phyloP scores from a whole-genome alignment of 2,797 vertebrate genomes.

The Amphiprion clarkii region DNA sequence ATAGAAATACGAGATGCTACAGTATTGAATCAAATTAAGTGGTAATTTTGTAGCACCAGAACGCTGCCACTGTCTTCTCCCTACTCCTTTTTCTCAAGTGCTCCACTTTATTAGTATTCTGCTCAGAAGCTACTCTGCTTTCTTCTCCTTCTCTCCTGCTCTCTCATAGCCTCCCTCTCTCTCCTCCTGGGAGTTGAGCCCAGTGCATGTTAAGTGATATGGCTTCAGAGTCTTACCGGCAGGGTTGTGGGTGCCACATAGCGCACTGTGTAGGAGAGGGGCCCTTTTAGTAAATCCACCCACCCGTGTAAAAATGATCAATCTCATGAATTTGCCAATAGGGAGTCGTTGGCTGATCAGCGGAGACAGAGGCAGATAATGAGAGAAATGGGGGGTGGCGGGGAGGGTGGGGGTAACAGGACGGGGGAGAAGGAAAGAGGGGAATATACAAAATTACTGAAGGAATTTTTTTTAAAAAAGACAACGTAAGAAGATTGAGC shows the following conservation, averaged over 20 bases:
- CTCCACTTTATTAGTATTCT: constrained; percentile 82
- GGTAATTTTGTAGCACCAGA: constrained; percentile 67
- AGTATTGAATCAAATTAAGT: constrained; percentile 81
- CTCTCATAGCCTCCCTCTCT: constrained; percentile 47
- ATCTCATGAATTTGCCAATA: constrained; percentile 78
- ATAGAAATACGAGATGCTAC: constrained; percentile 68
- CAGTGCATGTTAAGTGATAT: constrained; percentile 81
- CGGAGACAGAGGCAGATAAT: constrained; percentile 65
- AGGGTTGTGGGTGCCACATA: constrained; percentile 64
- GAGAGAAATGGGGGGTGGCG: constrained; percentile 46
- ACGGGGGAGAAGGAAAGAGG: background rate
- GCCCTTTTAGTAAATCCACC: constrained; percentile 65
- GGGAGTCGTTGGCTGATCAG: constrained; percentile 71
- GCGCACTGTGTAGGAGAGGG: constrained; percentile 20
- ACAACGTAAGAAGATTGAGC: constrained; percentile 24
- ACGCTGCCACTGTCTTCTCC: constrained; percentile 48
- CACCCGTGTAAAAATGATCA: constrained; percentile 75
- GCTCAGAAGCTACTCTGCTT: constrained; percentile 63
- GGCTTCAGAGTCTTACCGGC: constrained; percentile 69
- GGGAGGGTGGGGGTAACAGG: background rate
- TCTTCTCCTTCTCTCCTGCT: constrained; percentile 62
- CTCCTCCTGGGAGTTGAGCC: constrained; percentile 72
- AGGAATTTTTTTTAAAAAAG: background rate
- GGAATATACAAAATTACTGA: constrained; percentile 51
- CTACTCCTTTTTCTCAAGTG: constrained; percentile 50